Evolutionary conservation across 1,140 invertebrate species (phyloP), one percentile per base, ranked within the genome.

Genomic region (Whitmania pigra): DNA sequence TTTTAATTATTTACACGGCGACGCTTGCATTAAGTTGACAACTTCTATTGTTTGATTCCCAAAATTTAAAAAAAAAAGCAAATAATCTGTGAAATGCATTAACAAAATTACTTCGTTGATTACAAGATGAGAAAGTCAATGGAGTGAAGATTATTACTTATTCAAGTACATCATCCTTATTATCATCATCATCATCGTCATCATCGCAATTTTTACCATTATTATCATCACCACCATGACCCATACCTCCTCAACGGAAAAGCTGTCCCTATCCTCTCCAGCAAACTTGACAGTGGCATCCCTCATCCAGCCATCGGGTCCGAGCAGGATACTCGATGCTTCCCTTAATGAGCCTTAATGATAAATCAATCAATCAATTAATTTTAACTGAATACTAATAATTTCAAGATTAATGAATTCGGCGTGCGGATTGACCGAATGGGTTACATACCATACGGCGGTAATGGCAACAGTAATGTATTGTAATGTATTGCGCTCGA

Each of bases 241-340:
- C 36, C 7, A 25, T 4, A 63, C 57, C 69, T 70, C 69, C 49
- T 70, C 69, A 27, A 70, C 18, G 31, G 40, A 25, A 18, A 27
- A 25, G n/a, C 22, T 25, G 53, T 70, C 69, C 17, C 69, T 53
- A 25, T 70, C 69, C 36, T 73, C 74, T 17, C 72, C 66, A 18
- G 69, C 74, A 67, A 75, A 70, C 22, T 36, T 74, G 15, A 75
- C 72, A 6, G 72, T 55, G 49, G 53, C 43, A 49, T 70, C 69
- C 69, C 49, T 49, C 36, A 49, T 54, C 69, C 69, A 70, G 25
- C 49, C 40, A 25, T 70, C 69, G 18, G 31, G 69, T 22, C 36
- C 49, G 11, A 63, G 57, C 13, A 63, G 22, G 22, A 63, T 63
- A 18, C 57, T 63, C 6, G 22, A 31, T 63, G 22, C 57, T 63